A percentile compares a stretch with the other conserved stretches of the same genome.
Evolutionary conservation across 2,113 vertebrate genomes (phyloP).

Genomic region (Antigone vipio): DNA sequence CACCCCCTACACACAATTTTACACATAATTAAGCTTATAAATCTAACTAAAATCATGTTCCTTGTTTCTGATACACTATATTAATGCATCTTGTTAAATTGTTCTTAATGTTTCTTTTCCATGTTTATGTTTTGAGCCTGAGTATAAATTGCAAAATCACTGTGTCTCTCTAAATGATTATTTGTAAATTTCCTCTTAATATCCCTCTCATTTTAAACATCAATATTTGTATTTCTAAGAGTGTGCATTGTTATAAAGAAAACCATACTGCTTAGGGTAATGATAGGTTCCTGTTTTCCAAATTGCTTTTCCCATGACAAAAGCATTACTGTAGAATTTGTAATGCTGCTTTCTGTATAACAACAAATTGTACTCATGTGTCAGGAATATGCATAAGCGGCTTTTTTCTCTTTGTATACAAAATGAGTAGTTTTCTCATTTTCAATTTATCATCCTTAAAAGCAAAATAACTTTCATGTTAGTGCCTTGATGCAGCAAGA

Average conservation of each 20-base stretch:
- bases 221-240: not conserved
- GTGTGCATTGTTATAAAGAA: not conserved
- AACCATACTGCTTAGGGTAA: not conserved
- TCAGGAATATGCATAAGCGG: not conserved
- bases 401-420: not conserved
- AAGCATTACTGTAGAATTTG: conserved; percentile 21
- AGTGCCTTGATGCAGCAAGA: not conserved
- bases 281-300: conserved; percentile 13
- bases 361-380: not conserved
- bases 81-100: not conserved
- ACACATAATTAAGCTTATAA: not conserved
- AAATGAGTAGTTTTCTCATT: not conserved
- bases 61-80: not conserved
- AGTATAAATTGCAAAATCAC: not conserved
- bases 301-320: conserved; percentile 34
- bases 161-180: not conserved
- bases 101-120: not conserved
- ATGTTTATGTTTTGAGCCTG: not conserved
- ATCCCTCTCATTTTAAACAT: not conserved
- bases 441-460: not conserved
- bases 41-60: not conserved
- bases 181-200: not conserved
- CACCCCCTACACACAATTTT: not conserved
- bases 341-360: not conserved
- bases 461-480: not conserved